These are phyloP conservation scores for Microctenopoma stevenorrisi DNA, from an alignment of 2,797 vertebrate genomes.

Conservation along the genomic window DNA sequence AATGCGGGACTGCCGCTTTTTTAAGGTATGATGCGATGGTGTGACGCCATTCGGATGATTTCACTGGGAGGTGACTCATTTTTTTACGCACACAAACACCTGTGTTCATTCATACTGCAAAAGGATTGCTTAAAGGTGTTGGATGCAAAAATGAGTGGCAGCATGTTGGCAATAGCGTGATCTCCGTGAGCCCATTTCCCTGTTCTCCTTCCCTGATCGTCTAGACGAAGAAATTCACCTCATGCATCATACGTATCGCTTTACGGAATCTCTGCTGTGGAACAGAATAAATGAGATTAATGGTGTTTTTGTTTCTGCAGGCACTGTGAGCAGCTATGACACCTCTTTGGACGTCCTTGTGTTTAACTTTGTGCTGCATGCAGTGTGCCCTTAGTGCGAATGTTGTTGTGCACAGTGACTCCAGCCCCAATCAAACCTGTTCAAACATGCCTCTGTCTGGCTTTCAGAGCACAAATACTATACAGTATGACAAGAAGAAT, in stretches of 20 bases:
- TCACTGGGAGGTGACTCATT: constrained; percentile 60
- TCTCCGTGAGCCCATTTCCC: constrained; percentile 20
- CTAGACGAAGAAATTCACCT: constrained; percentile 57
- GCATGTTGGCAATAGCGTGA: constrained; percentile 17
- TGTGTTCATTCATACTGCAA: constrained; percentile 57
- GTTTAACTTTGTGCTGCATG: constrained; percentile 53
- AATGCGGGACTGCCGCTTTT: constrained; percentile 52
- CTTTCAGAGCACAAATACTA: constrained; percentile 45
- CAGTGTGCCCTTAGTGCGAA: constrained; percentile 57
- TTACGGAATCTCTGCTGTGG: constrained; percentile 50
- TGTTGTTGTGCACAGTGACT: constrained; percentile 50
- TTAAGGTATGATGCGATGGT: constrained; percentile 51
- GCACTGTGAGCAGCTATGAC: constrained; percentile 33
- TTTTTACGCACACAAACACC: constrained; percentile 59
- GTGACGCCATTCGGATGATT: constrained; percentile 61
- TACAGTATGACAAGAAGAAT: constrained; percentile 52
- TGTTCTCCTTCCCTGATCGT: constrained; percentile 42
- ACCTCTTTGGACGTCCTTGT: constrained; percentile 41
- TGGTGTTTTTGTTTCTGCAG: constrained; percentile 35
- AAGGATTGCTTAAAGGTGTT: constrained; percentile 43
- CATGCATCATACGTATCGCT: constrained; percentile 32
- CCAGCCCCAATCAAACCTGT: constrained; percentile 69
- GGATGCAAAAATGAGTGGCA: constrained; percentile 41
- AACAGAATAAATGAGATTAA: constrained; percentile 43
- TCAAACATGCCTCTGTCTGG: constrained; percentile 66